Conservation (phyloP, 2,113 vertebrate genomes). For the Rhynchopsitta pachyrhyncha region DNA sequence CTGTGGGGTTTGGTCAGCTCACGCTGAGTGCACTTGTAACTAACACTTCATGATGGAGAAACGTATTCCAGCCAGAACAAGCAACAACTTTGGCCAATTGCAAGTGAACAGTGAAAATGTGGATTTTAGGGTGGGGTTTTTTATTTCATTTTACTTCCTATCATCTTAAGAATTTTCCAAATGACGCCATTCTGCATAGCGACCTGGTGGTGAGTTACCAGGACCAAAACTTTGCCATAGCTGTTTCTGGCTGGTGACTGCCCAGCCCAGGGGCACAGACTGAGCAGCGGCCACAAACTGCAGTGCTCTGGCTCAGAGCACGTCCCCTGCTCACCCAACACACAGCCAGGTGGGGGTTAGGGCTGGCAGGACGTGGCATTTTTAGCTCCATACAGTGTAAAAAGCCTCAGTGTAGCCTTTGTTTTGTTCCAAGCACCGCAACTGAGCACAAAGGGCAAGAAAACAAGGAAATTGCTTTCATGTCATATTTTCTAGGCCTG, state of each 20-base stretch:
- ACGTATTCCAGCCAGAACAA: background rate
- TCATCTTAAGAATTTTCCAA: too few relatives aligned
- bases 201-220: background rate
- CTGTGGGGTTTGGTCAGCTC: background rate
- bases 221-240: accelerated
- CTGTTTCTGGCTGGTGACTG: too few relatives aligned
- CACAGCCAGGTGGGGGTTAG: background rate
- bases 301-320: background rate
- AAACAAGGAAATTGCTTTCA: background rate
- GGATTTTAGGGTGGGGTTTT: background rate
- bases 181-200: background rate
- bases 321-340: background rate
- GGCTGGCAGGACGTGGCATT: background rate
- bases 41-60: background rate
- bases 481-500: background rate
- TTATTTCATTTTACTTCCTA: background rate
- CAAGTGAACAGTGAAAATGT: background rate
- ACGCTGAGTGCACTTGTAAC: background rate
- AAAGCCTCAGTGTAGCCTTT: background rate
- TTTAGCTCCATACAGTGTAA: background rate
- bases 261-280: background rate
- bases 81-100: background rate
- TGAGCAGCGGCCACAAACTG: accelerated
- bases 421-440: background rate
- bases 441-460: background rate